Evolutionary conservation across 2,797 vertebrate species (phyloP).

Genomic region (Gallinago solitaria): DNA sequence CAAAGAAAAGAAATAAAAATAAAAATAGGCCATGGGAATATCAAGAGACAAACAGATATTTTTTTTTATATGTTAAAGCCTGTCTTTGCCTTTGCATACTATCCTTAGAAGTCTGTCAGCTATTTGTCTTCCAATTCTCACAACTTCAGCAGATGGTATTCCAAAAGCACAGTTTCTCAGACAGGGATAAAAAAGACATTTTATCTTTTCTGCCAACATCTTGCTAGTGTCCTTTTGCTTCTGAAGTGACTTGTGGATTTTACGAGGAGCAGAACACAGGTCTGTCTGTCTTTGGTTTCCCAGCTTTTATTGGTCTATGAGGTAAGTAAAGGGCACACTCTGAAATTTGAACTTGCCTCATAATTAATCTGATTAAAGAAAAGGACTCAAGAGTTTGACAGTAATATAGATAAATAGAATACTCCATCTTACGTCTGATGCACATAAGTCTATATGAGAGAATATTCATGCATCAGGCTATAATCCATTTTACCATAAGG

Average conservation of each 20-base stretch:
- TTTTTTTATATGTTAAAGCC: neutral
- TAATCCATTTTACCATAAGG: neutral
- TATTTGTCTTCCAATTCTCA: neutral
- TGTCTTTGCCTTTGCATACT: neutral
- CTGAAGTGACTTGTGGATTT: neutral
- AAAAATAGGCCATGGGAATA: neutral
- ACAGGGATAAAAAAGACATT: neutral
- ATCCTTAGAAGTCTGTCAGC: neutral
- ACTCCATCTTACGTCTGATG: neutral
- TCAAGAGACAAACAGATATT: conserved; percentile 18
- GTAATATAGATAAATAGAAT: neutral
- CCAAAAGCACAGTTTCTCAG: neutral
- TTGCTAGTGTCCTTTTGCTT: neutral
- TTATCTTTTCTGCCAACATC: neutral
- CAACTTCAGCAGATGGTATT: neutral
- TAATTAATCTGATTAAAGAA: neutral
- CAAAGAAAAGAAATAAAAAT: neutral
- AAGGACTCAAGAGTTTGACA: neutral
- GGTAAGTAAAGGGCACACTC: neutral
- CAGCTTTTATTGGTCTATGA: neutral
- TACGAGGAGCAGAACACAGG: neutral
- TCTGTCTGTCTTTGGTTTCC: neutral
- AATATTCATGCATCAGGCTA: neutral
- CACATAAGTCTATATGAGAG: neutral
- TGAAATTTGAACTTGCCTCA: neutral